These are phyloP conservation scores for Myrmecophaga tridactyla DNA, from an alignment of 2,113 vertebrate genomes.

Conservation along the genomic window DNA sequence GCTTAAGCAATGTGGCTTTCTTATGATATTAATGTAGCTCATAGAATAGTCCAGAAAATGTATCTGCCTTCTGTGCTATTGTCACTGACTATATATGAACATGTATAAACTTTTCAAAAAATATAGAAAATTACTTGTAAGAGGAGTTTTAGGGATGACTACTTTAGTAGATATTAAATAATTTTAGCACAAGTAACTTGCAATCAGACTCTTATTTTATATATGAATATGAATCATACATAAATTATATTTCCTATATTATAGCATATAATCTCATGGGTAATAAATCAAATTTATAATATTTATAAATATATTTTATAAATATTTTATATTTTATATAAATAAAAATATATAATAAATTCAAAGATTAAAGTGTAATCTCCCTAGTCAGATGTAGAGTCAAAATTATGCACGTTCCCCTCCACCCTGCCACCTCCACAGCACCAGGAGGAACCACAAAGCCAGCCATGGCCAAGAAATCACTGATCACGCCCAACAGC, in stretches of 20 bases:
- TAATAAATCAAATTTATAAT: background rate
- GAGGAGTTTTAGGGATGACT: background rate
- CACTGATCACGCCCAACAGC: background rate
- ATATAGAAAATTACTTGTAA: background rate
- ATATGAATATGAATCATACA: background rate
- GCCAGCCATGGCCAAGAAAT: background rate
- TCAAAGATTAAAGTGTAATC: background rate
- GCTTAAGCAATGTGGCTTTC: background rate
- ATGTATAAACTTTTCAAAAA: background rate
- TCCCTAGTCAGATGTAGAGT: background rate
- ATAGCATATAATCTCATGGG: background rate
- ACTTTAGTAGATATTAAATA: background rate
- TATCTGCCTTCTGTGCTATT: background rate
- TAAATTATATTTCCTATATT: background rate
- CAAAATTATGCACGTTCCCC: rapidly evolving
- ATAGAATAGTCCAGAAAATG: background rate
- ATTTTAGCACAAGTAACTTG: background rate
- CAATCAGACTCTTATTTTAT: background rate
- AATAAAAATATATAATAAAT: too few species aligned
- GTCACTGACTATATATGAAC: background rate
- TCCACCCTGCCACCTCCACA: background rate
- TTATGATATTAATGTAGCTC: background rate
- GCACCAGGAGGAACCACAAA: background rate
- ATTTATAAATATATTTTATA: too few species aligned
- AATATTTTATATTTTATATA: too few species aligned